Evolutionary conservation across 2,113 vertebrate species (phyloP).

Genomic region (Oxyruncus cristatus): DNA sequence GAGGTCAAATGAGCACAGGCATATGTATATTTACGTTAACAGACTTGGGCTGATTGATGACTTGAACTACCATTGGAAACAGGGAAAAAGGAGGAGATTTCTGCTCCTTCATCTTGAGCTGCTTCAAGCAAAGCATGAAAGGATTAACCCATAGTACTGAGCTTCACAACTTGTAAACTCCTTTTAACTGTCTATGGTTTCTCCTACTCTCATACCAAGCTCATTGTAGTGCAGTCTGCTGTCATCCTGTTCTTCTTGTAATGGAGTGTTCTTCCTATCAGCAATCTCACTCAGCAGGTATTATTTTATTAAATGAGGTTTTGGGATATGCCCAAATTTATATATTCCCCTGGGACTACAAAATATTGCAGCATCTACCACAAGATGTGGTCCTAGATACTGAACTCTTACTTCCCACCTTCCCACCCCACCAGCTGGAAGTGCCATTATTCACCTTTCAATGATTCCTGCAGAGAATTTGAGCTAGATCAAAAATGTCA

Average conservation of each 20-base stretch:
- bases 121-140: neutral
- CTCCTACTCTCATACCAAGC: neutral
- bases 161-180: neutral
- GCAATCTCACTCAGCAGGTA: neutral
- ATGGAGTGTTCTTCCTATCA: neutral
- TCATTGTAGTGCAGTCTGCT: neutral
- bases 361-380: neutral
- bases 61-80: neutral
- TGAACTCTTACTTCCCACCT: neutral
- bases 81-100: neutral
- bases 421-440: neutral
- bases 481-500: neutral
- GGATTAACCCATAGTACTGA: neutral
- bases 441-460: neutral
- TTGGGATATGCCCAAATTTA: neutral
- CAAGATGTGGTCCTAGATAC: neutral
- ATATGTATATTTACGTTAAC: neutral
- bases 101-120: neutral
- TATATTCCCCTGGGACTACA: neutral
- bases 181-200: neutral
- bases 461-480: neutral
- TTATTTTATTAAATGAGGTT: neutral
- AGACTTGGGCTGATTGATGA: neutral
- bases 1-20: neutral
- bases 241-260: neutral